Evolutionary conservation across 2,888 invertebrate genomes (phyloP), one percentile per base, ranked within the genome.

Genomic region (Noctua janthina): DNA sequence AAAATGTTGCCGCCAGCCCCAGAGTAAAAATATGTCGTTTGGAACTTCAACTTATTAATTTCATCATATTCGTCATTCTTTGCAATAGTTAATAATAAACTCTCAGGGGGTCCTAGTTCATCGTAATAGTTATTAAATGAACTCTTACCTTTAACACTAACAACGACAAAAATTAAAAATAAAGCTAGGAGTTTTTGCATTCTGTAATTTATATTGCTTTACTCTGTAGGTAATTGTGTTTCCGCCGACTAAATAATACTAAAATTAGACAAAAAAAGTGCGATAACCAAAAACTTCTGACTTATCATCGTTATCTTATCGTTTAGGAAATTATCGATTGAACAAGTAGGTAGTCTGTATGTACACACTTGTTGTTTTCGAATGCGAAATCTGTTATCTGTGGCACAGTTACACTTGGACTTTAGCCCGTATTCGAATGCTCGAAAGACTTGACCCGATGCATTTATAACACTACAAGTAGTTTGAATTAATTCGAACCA

Each of bases 261-360:
- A 35, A 7, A 59, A 59, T 80, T 79, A n/a, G 15, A 11, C n/a
- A 71, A 79, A 79, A 71, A 79, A 23, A 66, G 29, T 62, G n/a
- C 20, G 46, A 39, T 66, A 29, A 72, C 39, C 64, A 8, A 23
- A 64, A 54, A 35, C 0, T 35, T 35, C n/a, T 51, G 35, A 23
- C n/a, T 54, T 46, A 70, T 20, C 56, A 43, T 43, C 5, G 67
- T 74, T 81, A 80, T 80, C 80, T 80, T 81, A 80, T 80, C 80
- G 15, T 43, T 62, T 35, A 11, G 15, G n/a, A 67, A 81, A n/a
- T 11, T 54, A 81, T 74, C 74, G 80, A 80, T 74, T 35, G 13
- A 59, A 62, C 29, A 17, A 62, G 13, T 29, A 62, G 62, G 17
- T 17, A 2, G 56, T 62, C 6, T 62, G 6, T 56, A 5, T 6